phyloP scores from a whole-genome alignment of 2,797 vertebrate genomes.

The Acipenser ruthenus region DNA sequence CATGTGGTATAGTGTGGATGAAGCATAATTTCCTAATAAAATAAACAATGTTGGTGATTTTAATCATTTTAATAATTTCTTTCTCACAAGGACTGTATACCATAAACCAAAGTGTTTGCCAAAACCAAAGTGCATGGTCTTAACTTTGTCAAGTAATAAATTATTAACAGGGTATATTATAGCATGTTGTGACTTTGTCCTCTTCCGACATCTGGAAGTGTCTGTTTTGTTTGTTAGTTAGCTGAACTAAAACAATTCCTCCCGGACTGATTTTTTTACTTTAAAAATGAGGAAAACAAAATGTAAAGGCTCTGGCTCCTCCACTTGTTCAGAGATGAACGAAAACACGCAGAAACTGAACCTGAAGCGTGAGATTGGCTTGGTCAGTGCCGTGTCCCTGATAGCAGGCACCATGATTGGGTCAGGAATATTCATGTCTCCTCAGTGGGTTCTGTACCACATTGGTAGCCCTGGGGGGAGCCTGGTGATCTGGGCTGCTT shows the following conservation, averaged over 20 bases:
- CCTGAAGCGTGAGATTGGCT: constrained; percentile 66
- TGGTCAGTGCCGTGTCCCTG: constrained; percentile 69
- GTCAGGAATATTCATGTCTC: constrained; percentile 84
- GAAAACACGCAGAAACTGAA: constrained; percentile 40
- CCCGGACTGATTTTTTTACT: not conserved
- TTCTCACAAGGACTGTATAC: not conserved
- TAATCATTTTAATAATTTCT: constrained; percentile 8
- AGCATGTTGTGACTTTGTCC: constrained; percentile 29
- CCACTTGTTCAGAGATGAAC: constrained; percentile 16
- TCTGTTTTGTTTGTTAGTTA: not conserved
- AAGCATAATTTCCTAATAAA: not conserved
- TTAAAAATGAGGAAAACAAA: not conserved
- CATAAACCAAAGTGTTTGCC: not conserved
- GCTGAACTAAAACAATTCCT: not conserved
- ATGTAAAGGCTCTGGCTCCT: not conserved
- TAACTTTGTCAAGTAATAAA: constrained; percentile 30
- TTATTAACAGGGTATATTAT: constrained; percentile 38
- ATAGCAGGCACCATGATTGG: constrained; percentile 77
- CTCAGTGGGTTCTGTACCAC: constrained; percentile 63
- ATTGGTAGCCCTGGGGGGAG: constrained; percentile 75
- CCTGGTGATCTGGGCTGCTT: constrained; percentile 68
- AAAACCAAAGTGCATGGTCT: not conserved
- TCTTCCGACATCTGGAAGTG: constrained; percentile 9
- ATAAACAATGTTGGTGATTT: constrained; percentile 2
- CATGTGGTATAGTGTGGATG: too few species aligned